Evolutionary conservation across 2,113 vertebrate species (phyloP).

Genomic region (Thamnophis sirtalis): DNA sequence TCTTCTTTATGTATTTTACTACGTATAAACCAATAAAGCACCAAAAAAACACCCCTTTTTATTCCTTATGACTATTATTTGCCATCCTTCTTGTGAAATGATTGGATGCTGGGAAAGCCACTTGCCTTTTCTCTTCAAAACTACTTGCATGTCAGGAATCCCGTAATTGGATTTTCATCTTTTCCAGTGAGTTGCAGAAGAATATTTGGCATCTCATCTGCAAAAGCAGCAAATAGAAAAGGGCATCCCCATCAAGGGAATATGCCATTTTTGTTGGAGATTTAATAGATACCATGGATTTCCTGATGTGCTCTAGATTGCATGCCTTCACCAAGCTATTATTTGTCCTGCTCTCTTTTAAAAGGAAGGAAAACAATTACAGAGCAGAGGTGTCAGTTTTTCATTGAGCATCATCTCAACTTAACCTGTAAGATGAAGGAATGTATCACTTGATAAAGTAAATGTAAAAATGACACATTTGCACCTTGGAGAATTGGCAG

Average conservation of each 20-base stretch:
- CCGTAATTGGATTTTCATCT: conserved; percentile 64
- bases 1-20: conserved; percentile 30
- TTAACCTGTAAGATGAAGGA: conserved; percentile 42
- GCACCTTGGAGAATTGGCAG: conserved; percentile 47
- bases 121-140: conserved; percentile 53
- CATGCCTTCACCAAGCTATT: conserved; percentile 59
- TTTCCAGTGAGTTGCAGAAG: conserved; percentile 63
- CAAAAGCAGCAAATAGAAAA: conserved; percentile 72
- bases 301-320: conserved; percentile 67
- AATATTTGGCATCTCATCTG: conserved; percentile 75
- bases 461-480: conserved; percentile 47
- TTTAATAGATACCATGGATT: conserved; percentile 72
- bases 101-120: conserved; percentile 52
- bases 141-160: conserved; percentile 59
- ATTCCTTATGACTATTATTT: conserved; percentile 50
- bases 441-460: conserved; percentile 50
- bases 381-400: conserved; percentile 57
- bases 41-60: conserved; percentile 41
- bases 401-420: conserved; percentile 36
- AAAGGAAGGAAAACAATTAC: conserved; percentile 73
- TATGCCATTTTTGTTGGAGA: conserved; percentile 68
- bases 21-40: conserved; percentile 51
- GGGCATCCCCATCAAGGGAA: conserved; percentile 68
- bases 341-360: conserved; percentile 68
- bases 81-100: conserved; percentile 47